phyloP scores from a whole-genome alignment of 2,113 vertebrate species.

The Anser brachyrhynchus region DNA sequence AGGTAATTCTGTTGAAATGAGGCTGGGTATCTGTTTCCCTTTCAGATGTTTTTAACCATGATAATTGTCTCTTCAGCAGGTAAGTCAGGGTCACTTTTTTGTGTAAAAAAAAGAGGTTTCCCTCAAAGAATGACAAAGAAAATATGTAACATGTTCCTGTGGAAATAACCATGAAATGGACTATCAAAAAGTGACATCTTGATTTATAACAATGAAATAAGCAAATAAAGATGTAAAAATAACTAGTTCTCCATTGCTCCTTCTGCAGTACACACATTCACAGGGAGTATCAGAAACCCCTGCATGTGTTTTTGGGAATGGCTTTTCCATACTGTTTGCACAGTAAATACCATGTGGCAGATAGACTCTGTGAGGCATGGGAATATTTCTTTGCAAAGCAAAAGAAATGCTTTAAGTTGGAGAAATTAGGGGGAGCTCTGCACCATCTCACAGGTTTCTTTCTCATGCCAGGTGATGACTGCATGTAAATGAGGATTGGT shows the following conservation, averaged over 20 bases:
- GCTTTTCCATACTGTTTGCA: background rate
- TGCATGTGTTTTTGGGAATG: background rate
- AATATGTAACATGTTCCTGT: background rate
- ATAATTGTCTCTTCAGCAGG: background rate
- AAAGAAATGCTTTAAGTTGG: background rate
- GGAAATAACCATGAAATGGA: background rate
- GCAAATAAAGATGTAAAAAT: background rate
- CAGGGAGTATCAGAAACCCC: background rate
- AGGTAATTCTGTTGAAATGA: background rate
- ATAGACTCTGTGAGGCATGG: rapidly evolving
- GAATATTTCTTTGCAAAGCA: background rate
- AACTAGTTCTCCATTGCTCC: background rate
- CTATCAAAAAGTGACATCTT: background rate
- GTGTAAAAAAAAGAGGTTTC: background rate
- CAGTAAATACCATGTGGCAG: rapidly evolving
- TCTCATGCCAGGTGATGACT: background rate
- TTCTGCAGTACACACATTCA: too few species aligned
- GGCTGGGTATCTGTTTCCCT: background rate
- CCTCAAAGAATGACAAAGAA: background rate
- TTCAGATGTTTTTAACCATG: background rate
- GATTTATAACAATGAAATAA: background rate
- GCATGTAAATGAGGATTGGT: background rate
- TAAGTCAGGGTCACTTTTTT: background rate
- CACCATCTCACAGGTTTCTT: background rate
- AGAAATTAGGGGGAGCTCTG: background rate